phyloP scores from a whole-genome alignment of 1,140 invertebrate genomes.

The Theocolax elegans region DNA sequence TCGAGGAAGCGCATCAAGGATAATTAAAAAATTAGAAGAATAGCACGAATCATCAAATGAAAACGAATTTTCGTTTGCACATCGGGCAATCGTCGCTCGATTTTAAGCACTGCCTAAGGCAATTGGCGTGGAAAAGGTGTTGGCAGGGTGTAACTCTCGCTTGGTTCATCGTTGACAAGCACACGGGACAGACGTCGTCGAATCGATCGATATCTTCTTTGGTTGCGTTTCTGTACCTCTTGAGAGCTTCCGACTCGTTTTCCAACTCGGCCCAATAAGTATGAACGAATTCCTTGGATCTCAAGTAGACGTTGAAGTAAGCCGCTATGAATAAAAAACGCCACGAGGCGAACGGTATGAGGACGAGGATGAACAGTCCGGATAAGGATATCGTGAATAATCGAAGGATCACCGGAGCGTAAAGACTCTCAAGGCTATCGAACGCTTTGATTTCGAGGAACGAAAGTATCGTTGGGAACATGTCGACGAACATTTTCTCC shows the following conservation, averaged over 20 bases:
- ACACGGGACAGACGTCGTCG: constrained; percentile 82
- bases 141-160: constrained; percentile 80
- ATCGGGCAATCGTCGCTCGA: constrained; percentile 78
- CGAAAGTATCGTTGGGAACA: constrained; percentile 70
- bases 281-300: constrained; percentile 71
- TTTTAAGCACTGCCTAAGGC: constrained; percentile 76
- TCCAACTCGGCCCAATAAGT: constrained; percentile 69
- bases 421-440: constrained; percentile 76
- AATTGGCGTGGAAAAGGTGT: constrained; percentile 82
- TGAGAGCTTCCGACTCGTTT: constrained; percentile 72
- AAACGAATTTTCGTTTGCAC: constrained; percentile 72
- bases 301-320: constrained; percentile 78
- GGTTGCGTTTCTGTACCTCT: constrained; percentile 74
- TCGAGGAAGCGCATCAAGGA: no score
- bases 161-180: constrained; percentile 74
- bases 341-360: constrained; percentile 70
- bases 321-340: constrained; percentile 70
- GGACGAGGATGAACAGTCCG: constrained; percentile 66
- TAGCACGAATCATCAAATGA: constrained; percentile 54
- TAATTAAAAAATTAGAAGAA: no score
- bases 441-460: constrained; percentile 72
- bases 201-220: constrained; percentile 73
- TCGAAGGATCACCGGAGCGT: constrained; percentile 73
- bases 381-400: constrained; percentile 70
- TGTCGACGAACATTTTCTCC: constrained; percentile 77